Evolutionary conservation across 2,113 vertebrate genomes (phyloP).

Genomic region (Muntiacus reevesi): DNA sequence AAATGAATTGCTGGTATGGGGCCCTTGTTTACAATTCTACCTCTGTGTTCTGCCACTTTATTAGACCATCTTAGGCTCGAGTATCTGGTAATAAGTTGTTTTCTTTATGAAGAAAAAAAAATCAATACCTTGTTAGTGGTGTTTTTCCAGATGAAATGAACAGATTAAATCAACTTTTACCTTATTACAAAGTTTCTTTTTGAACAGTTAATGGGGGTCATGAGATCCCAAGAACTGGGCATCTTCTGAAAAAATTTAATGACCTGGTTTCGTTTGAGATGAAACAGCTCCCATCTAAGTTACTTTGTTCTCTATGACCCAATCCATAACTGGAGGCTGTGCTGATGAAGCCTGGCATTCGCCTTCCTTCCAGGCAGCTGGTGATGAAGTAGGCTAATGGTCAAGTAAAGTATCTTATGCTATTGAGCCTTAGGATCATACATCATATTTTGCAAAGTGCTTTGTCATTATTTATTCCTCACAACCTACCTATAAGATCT

Average conservation of each 20-base stretch:
- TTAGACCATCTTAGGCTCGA: not conserved
- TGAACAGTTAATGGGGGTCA: constrained; percentile 25
- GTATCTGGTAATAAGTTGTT: constrained; percentile 47
- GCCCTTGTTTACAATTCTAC: constrained; percentile 42
- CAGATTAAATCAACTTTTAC: constrained; percentile 50
- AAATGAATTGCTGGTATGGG: constrained; percentile 10
- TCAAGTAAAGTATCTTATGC: constrained; percentile 46
- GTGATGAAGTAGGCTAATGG: constrained; percentile 64
- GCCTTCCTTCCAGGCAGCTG: constrained; percentile 26
- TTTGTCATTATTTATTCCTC: constrained; percentile 71
- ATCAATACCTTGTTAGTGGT: constrained; percentile 49
- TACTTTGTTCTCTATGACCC: constrained; percentile 46
- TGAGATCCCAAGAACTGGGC: constrained; percentile 22
- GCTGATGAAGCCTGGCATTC: not conserved
- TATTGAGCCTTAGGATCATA: constrained; percentile 41
- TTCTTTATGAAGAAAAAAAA: constrained; percentile 62
- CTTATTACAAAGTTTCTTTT: constrained; percentile 56
- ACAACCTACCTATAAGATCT: constrained; percentile 56
- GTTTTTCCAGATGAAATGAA: constrained; percentile 53
- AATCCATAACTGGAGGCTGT: constrained; percentile 40
- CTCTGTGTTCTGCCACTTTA: constrained; percentile 40
- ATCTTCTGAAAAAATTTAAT: constrained; percentile 47
- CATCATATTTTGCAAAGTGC: constrained; percentile 64
- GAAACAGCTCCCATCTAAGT: not conserved
- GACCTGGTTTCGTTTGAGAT: constrained; percentile 23